Conservation (phyloP, 2,797 vertebrate species). For the Darevskia mixta region DNA sequence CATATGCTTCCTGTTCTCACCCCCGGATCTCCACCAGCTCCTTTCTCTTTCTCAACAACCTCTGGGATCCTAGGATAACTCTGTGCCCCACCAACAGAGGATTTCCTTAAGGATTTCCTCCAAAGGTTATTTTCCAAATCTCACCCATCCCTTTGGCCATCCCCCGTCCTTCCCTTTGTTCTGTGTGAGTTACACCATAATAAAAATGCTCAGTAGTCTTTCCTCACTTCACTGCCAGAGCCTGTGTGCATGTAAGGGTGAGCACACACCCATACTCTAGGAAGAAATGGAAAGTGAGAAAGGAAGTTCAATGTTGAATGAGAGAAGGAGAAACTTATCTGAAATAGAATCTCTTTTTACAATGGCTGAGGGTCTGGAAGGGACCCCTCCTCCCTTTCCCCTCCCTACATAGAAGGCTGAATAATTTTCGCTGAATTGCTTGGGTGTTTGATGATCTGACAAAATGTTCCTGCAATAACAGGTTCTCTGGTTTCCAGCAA, state of each 20-base stretch:
- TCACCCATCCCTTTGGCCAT: background rate
- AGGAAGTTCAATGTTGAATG: background rate
- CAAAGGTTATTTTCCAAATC: background rate
- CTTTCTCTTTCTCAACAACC: background rate
- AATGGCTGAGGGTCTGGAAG: background rate
- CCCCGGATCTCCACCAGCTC: background rate
- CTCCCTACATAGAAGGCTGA: background rate
- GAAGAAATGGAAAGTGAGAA: background rate
- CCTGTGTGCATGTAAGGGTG: no score
- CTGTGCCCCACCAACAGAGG: no score
- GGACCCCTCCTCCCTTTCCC: background rate
- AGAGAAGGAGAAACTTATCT: background rate
- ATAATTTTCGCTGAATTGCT: conserved; percentile 16
- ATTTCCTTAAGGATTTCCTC: background rate
- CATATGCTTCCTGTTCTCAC: conserved; percentile 6
- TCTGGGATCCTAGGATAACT: background rate
- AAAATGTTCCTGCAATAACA: conserved; percentile 24
- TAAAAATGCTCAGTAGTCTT: background rate
- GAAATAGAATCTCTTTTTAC: background rate
- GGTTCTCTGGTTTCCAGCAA: conserved; percentile 21
- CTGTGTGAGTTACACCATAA: background rate
- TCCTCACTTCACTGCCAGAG: background rate
- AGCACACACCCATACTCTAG: background rate
- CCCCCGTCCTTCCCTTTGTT: background rate
- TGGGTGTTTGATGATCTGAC: conserved; percentile 22